phyloP scores from a whole-genome alignment of 2,797 vertebrate species.

The Myotis findleyi region DNA sequence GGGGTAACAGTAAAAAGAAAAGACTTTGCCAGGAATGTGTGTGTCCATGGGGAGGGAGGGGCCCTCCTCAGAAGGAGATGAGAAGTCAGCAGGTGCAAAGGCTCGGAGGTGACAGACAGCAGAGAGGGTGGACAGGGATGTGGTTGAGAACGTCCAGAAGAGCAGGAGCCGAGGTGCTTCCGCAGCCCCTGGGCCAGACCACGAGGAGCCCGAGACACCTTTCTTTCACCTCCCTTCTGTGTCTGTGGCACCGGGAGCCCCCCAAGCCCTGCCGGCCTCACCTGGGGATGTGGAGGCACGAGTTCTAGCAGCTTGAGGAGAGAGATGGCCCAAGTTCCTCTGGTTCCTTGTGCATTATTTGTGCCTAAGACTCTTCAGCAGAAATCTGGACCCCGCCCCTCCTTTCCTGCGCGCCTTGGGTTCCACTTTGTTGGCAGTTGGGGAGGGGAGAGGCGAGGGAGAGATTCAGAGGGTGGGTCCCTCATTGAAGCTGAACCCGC shows the following conservation, averaged over 20 bases:
- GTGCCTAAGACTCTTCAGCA: background rate
- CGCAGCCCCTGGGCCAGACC: background rate
- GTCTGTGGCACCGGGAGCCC: rapidly evolving
- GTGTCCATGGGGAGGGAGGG: background rate
- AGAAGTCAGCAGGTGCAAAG: background rate
- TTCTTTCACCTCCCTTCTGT: background rate
- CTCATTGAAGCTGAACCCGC: rapidly evolving
- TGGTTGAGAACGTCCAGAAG: background rate
- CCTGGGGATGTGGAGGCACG: background rate
- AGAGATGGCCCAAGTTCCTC: background rate
- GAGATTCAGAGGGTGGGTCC: background rate
- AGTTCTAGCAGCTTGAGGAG: background rate
- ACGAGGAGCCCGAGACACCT: rapidly evolving
- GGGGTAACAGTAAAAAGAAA: background rate
- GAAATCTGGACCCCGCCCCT: background rate
- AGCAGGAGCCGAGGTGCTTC: background rate
- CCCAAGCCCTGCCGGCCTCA: background rate
- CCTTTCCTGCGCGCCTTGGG: background rate
- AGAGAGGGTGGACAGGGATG: background rate
- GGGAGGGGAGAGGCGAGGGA: too few relatives aligned
- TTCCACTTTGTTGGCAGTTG: background rate
- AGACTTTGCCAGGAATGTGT: background rate
- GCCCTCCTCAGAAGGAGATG: background rate
- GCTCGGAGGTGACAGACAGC: rapidly evolving
- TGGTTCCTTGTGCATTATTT: background rate